Conservation (phyloP, 2,797 vertebrate species). For the Momotus momota region DNA sequence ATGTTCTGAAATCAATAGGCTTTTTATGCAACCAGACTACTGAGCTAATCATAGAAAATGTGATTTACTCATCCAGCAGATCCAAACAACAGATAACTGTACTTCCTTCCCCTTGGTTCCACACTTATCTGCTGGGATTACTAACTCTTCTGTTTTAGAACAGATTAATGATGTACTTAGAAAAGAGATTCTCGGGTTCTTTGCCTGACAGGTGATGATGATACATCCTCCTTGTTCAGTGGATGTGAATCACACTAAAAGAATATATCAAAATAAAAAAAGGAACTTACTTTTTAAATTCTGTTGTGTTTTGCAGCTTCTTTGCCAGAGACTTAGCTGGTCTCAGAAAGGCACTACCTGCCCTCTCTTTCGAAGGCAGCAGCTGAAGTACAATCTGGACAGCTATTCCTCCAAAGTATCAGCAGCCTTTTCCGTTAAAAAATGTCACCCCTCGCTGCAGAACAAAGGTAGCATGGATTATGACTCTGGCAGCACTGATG, state of each 20-base stretch:
- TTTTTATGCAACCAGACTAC: neutral
- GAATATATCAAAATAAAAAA: neutral
- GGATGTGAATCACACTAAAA: neutral
- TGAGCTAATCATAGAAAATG: neutral
- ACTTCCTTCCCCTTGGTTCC: neutral
- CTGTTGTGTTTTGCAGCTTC: constrained; percentile 75
- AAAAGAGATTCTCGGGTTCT: neutral
- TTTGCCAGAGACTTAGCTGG: constrained; percentile 86
- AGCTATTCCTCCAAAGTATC: constrained; percentile 84
- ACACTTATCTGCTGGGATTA: neutral
- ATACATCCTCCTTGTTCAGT: neutral
- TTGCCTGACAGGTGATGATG: neutral
- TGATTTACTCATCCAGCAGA: neutral
- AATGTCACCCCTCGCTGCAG: constrained; percentile 79
- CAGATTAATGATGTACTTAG: neutral
- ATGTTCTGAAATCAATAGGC: neutral
- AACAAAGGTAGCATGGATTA: constrained; percentile 4
- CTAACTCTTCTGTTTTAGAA: neutral
- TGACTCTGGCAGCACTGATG: neutral
- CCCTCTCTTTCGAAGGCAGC: constrained; percentile 81
- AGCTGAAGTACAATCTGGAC: constrained; percentile 84
- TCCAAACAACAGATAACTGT: neutral
- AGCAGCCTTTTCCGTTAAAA: constrained; percentile 69
- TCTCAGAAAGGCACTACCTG: constrained; percentile 72
- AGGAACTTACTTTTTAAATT: neutral